Evolutionary conservation across 2,113 vertebrate genomes (phyloP).

Genomic region (Entomyzon cyanotis): DNA sequence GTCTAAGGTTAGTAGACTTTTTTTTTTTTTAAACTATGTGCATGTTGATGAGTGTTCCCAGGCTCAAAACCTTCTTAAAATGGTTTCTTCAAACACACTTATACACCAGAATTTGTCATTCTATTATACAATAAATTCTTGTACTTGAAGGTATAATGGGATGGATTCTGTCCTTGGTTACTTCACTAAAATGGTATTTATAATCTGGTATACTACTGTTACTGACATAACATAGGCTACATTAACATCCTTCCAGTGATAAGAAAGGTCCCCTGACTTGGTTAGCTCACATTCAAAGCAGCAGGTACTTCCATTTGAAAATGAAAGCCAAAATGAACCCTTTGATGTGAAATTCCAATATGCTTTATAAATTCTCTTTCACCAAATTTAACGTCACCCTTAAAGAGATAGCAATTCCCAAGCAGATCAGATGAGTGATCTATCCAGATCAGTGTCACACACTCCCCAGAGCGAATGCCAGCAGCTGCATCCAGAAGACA

Average conservation of each 20-base stretch:
- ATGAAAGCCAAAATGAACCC: not conserved
- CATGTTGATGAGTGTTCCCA: not conserved
- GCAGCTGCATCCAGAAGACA: not conserved
- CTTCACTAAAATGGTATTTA: not conserved
- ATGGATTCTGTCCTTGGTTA: not conserved
- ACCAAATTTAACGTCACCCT: not conserved
- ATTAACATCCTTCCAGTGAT: not conserved
- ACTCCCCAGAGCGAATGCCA: not conserved
- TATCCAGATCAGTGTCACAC: not conserved
- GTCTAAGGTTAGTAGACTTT: not conserved
- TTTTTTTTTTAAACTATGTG: not conserved
- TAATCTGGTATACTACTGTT: not conserved
- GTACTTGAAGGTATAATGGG: not conserved
- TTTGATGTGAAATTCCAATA: not conserved
- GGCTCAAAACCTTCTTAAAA: constrained; percentile 6
- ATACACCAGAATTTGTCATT: not conserved
- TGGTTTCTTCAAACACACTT: not conserved
- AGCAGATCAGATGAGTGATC: not conserved
- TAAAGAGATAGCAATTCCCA: not conserved
- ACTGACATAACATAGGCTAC: not conserved
- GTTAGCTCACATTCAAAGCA: not conserved
- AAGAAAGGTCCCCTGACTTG: not conserved
- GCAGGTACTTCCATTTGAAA: not conserved
- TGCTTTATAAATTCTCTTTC: not conserved
- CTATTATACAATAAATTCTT: not conserved